Base-by-base conservation (phyloP, 2,888 invertebrate genomes). In the Eupithecia subumbrata region DNA sequence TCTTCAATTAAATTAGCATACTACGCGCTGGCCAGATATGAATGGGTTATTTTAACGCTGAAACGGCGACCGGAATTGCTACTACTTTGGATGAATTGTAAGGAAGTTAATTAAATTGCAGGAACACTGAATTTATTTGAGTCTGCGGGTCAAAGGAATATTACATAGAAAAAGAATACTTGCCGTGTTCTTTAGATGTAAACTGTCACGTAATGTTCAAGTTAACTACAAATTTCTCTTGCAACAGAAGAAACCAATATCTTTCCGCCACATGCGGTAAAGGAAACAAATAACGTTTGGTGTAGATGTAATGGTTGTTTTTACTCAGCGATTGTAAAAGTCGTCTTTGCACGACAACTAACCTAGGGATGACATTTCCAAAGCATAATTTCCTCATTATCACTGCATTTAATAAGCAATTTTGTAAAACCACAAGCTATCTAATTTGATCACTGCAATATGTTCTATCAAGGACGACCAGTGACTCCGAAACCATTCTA, bases 1-100 rank as follows among this genome's bases (percentile, higher is more conserved):
- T 79, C 73, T 80, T 78, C 79, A 79, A 78, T 79, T 78, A 78
- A 81, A 82, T 82, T 82, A 79, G 78, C 81, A 82, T 82, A 78
- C 73, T 34, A 76, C 78, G 74, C 75, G 69, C 71, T 76, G 66
- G 60, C 69, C 71, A 72, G 76, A 81, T 79, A 76, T 74, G 77
- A 75, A 72, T 78, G 69, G 73, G 69, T 73, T 69, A 77, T 73
- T 77, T 77, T 77, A 75, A 78, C 70, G 71, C 69, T 78, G 67
- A 75, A 75, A 73, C 69, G 74, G 67, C 70, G 72, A 56, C 67
- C 66, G 40, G 48, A 76, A 72, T 70, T 69, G 71, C 69, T 69
- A 68, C 72, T 69, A 72, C 63, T 73, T 73, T 69, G 73, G 60
- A 75, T 75, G 30, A 60, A 70, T 70, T 70, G 70, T 69, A 22